phyloP scores from a whole-genome alignment of 1,140 invertebrate genomes.

The Whitmania pigra region DNA sequence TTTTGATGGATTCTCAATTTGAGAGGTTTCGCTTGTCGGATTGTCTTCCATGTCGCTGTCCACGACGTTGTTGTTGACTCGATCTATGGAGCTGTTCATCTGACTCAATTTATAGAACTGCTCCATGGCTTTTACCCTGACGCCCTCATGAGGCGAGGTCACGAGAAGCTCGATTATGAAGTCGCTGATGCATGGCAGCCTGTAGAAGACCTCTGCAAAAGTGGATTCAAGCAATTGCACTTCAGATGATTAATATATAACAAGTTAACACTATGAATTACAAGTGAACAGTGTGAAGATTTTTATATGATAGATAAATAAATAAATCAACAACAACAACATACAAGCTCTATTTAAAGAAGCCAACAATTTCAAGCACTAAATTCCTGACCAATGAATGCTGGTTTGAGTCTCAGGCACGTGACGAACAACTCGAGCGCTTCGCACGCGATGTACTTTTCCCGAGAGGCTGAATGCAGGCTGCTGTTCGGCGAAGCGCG shows the following conservation, averaged over 20 bases:
- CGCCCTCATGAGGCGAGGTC: slow-evolving; percentile 42
- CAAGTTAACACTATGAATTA: neutral
- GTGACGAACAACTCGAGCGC: slow-evolving; percentile 46
- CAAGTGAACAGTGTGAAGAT: neutral
- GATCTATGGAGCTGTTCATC: slow-evolving; percentile 13
- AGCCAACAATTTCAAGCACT: neutral
- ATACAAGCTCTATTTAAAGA: too few species aligned
- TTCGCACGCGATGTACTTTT: slow-evolving; percentile 44
- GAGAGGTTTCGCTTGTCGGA: neutral
- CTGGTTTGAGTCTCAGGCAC: slow-evolving; percentile 42
- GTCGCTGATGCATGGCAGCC: slow-evolving; percentile 42
- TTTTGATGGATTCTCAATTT: slow-evolving; percentile 11
- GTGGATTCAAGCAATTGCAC: neutral
- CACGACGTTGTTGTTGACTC: neutral
- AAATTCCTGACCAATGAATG: slow-evolving; percentile 36
- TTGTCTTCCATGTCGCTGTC: neutral
- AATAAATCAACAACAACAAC: too few species aligned
- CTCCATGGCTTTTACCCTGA: slow-evolving; percentile 42
- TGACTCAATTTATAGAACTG: slow-evolving; percentile 43
- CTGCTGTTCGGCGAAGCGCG: slow-evolving; percentile 40
- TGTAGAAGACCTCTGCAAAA: slow-evolving; percentile 42
- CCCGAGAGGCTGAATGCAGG: slow-evolving; percentile 42
- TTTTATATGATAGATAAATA: too few species aligned
- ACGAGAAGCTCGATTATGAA: slow-evolving; percentile 48
- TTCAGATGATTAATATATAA: neutral